Conservation (phyloP, 2,113 vertebrate species). For the Myodes glareolus region DNA sequence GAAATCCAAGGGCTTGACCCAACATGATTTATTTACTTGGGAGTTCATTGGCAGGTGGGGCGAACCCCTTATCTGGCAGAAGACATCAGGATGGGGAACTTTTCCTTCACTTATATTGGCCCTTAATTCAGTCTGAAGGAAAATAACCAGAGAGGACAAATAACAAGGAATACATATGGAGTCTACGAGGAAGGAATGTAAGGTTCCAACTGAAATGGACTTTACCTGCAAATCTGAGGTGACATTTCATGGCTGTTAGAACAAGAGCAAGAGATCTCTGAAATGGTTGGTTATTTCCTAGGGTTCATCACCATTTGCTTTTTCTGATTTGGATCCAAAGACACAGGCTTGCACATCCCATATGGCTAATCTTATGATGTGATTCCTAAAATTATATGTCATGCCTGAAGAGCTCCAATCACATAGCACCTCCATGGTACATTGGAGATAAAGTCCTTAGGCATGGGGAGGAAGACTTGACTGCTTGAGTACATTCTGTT, state of each 20-base stretch:
- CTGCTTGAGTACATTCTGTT: neutral
- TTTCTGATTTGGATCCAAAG: neutral
- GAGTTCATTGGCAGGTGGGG: slow-evolving; percentile 1
- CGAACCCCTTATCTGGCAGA: slow-evolving; percentile 37
- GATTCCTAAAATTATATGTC: neutral
- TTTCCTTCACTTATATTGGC: slow-evolving; percentile 33
- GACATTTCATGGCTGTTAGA: neutral
- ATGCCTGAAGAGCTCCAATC: neutral
- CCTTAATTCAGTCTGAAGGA: slow-evolving; percentile 41
- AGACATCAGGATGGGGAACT: neutral
- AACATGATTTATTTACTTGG: slow-evolving; percentile 47
- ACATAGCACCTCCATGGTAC: neutral
- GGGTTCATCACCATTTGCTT: neutral
- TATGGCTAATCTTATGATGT: neutral
- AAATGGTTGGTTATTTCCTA: neutral
- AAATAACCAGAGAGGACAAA: neutral
- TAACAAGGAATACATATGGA: neutral
- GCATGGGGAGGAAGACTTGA: neutral
- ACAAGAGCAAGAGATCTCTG: neutral
- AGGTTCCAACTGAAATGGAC: neutral
- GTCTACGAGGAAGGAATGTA: neutral
- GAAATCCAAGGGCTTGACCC: slow-evolving; percentile 18
- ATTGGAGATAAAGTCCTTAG: neutral
- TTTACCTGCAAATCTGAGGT: neutral
- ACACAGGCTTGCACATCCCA: neutral